These are phyloP conservation scores for Zele albiditarsus DNA, from an alignment of 2,888 invertebrate genomes.

Conservation along the genomic window DNA sequence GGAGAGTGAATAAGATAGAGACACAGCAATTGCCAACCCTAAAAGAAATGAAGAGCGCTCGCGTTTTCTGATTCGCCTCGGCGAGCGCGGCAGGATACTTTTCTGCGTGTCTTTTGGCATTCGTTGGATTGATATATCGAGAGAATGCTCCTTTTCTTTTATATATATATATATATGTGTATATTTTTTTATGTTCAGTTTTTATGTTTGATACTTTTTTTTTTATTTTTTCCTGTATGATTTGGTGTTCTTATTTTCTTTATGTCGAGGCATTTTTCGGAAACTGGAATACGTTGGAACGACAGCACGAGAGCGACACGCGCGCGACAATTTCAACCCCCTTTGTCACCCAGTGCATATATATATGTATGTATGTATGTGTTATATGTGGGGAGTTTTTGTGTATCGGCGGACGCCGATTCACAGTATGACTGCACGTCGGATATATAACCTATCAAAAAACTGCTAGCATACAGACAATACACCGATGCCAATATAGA, in stretches of 20 bases:
- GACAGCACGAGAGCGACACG: not conserved
- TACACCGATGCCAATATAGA: not conserved
- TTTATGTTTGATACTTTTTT: not conserved
- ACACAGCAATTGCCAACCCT: constrained; percentile 47
- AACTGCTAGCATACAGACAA: not conserved
- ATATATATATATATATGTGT: not conserved
- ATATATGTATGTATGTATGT: not conserved
- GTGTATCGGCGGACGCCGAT: not conserved
- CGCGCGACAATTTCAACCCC: not conserved
- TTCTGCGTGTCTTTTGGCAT: constrained; percentile 42
- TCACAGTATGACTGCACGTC: not conserved
- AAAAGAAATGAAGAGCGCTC: constrained; percentile 36
- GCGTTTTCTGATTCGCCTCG: constrained; percentile 51
- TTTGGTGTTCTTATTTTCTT: constrained; percentile 7
- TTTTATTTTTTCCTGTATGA: not conserved
- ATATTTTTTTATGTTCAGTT: not conserved
- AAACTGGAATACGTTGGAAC: not conserved
- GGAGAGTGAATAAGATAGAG: not conserved
- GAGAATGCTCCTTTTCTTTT: not conserved
- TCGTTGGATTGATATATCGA: constrained; percentile 22
- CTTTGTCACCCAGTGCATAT: not conserved
- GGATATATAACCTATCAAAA: not conserved
- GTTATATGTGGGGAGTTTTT: not conserved
- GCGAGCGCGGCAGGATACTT: constrained; percentile 53
- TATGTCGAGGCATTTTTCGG: not conserved